Conservation (phyloP, 2,888 invertebrate genomes). For the Xanthorhoe spadicearia region DNA sequence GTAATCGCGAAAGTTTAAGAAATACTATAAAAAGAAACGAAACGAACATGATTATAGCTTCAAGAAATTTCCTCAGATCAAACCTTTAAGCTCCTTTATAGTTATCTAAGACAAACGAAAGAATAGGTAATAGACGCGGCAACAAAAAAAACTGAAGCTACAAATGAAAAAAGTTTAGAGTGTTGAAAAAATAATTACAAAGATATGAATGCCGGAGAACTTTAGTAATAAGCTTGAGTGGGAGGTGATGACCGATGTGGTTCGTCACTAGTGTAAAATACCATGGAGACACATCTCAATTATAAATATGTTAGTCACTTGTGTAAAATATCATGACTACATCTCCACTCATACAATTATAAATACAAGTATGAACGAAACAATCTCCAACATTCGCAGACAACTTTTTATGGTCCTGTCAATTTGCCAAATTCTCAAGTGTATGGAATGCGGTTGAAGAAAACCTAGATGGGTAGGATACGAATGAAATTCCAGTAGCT, state of each 20-base stretch:
- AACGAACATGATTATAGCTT: neutral
- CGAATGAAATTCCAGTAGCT: conserved; percentile 13
- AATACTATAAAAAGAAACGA: neutral
- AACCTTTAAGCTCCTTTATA: neutral
- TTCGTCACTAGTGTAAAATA: conserved; percentile 12
- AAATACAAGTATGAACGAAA: conserved; percentile 20
- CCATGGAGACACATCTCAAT: conserved; percentile 13
- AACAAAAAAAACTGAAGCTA: neutral
- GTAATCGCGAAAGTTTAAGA: no score
- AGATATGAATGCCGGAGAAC: neutral
- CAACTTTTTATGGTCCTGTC: conserved; percentile 34
- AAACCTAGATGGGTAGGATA: conserved; percentile 14
- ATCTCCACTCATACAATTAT: conserved; percentile 26
- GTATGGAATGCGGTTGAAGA: conserved; percentile 8
- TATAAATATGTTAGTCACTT: conserved; percentile 25
- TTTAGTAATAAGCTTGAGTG: conserved; percentile 3
- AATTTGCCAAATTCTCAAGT: conserved; percentile 29
- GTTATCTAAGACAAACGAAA: neutral
- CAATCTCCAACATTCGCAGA: conserved; percentile 28
- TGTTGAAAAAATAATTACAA: neutral
- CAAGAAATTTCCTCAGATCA: neutral
- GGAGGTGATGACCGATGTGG: conserved; percentile 15
- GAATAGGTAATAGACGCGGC: neutral
- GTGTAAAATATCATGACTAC: conserved; percentile 2
- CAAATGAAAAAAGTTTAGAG: no score